These are phyloP conservation scores for Eptesicus fuscus DNA, from an alignment of 2,113 vertebrate species.

Conservation along the genomic window DNA sequence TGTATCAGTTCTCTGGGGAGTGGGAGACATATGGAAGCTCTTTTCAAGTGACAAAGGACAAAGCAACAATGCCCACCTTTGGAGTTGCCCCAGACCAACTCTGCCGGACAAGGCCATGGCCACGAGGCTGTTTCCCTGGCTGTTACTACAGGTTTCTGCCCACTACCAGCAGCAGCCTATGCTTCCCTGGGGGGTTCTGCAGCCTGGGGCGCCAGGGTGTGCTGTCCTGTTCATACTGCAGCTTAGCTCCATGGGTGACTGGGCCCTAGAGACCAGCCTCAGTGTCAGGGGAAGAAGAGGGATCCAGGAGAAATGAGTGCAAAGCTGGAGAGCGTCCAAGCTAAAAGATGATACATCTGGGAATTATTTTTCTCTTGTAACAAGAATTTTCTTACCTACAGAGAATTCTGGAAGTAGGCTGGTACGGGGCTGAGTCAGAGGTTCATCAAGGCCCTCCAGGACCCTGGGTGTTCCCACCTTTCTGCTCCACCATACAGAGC, in stretches of 20 bases:
- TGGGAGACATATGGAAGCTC: neutral
- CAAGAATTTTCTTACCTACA: neutral
- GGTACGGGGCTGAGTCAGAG: neutral
- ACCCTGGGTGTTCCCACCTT: too few relatives aligned
- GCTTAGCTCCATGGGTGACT: accelerated
- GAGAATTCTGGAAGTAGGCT: neutral
- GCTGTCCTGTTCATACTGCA: accelerated
- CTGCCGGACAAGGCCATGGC: neutral
- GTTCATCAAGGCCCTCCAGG: neutral
- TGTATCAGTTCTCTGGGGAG: neutral
- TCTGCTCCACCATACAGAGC: neutral
- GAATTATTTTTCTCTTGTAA: neutral
- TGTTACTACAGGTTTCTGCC: accelerated
- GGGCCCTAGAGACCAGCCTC: neutral
- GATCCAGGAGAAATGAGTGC: neutral
- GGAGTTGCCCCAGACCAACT: neutral
- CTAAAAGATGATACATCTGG: neutral
- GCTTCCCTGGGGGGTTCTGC: neutral
- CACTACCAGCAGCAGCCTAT: accelerated
- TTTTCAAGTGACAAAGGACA: neutral
- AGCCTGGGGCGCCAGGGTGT: accelerated
- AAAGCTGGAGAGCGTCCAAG: neutral
- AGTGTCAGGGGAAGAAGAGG: accelerated
- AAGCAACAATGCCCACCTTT: neutral
- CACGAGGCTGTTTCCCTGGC: accelerated